These are phyloP conservation scores for Melanotus villosus DNA, from an alignment of 2,888 invertebrate species.

Conservation along the genomic window DNA sequence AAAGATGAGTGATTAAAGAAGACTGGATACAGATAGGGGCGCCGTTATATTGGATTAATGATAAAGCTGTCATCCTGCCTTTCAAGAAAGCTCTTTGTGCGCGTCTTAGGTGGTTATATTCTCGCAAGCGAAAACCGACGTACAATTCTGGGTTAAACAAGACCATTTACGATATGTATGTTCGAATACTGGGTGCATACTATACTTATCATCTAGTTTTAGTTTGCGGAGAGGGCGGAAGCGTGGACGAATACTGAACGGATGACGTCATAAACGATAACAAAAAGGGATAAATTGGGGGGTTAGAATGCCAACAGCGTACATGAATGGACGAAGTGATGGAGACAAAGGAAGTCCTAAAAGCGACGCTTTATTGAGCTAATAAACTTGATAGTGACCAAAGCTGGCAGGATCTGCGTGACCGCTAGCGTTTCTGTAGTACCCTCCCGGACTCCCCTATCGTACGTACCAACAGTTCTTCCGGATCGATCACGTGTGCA, in stretches of 20 bases:
- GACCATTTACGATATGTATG: neutral
- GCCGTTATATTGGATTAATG: slow-evolving; percentile 41
- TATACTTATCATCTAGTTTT: neutral
- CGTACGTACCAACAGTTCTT: neutral
- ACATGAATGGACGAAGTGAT: slow-evolving; percentile 32
- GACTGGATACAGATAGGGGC: slow-evolving; percentile 36
- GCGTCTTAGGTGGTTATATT: slow-evolving; percentile 6
- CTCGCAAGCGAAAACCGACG: slow-evolving; percentile 2
- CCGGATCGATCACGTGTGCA: neutral
- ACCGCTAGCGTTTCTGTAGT: slow-evolving; percentile 27
- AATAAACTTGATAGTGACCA: slow-evolving; percentile 49
- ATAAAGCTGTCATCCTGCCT: slow-evolving; percentile 37
- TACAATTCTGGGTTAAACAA: neutral
- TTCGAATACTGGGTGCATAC: neutral
- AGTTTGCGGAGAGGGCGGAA: neutral
- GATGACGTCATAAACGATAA: slow-evolving; percentile 36
- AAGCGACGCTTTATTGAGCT: slow-evolving; percentile 51
- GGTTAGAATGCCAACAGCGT: slow-evolving; percentile 38
- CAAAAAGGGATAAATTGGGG: slow-evolving; percentile 39
- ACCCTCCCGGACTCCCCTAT: neutral
- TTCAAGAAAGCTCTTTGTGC: slow-evolving; percentile 25
- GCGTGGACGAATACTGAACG: slow-evolving; percentile 8
- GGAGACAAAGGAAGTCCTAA: slow-evolving; percentile 46
- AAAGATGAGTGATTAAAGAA: slow-evolving; percentile 41
- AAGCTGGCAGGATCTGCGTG: slow-evolving; percentile 33